Base-by-base conservation (phyloP, 2,113 vertebrate genomes). In the Elephantulus edwardii region DNA sequence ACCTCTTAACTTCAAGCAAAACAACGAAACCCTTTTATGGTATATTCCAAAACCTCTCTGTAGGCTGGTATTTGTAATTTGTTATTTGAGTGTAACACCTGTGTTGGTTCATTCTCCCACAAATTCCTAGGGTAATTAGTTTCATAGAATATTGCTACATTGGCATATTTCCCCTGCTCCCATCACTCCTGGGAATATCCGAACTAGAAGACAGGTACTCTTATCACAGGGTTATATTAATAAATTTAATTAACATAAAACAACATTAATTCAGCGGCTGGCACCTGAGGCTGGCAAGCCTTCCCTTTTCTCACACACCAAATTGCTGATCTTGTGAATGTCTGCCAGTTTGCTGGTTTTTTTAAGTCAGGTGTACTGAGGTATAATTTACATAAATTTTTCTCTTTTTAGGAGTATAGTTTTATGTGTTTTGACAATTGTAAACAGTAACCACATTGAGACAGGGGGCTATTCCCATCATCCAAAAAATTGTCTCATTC, bases 161-260 rank as follows among this genome's bases (percentile, higher is more conserved):
- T 95, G 95, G 94, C 91, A n/a, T 87, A 93, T 85, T 91, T 90
- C 81, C 75, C 88, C 74, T 19, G 70, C 33, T 94, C 79, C 88
- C 64, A 72, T 93, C 52, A 64, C 95, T 90, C 82, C 74, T 94
- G 94, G 95, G 96, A 91, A 48, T 91, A 91, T 68, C 14, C 13
- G 87, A 93, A 91, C 78, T n/a, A 54, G 88, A 85, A 79, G 88
- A 91, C 90, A 90, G 95, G 60, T 86, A 92, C 85, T 94, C 70
- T 95, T 93, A 95, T 88, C 88, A 71, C 30, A 44, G 93, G 89
- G 85, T 94, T 92, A 88, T 91, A 96, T 95, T 96, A 95, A 94
- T 96, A 95, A 33, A 90, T 94, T 93, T 94, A 95, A 96, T 96
- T 96, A 94, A 94, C 93, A 94, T 89, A 91, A 93, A 95, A 85